Evolutionary conservation across 1,140 invertebrate species (phyloP), one percentile per base, ranked within the genome.

Genomic region (Aphidius gifuensis): DNA sequence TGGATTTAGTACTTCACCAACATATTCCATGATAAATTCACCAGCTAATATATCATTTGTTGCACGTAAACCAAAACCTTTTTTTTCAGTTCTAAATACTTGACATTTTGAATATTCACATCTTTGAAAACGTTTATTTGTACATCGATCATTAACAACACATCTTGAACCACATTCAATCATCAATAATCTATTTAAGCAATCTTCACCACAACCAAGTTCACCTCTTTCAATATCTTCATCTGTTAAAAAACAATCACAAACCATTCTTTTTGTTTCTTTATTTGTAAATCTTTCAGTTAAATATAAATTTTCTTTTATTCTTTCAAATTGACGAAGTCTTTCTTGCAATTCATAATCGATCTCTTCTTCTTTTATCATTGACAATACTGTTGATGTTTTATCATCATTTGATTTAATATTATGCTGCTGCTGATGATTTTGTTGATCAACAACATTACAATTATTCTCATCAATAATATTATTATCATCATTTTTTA

Each of bases 1-100:
- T 55, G 89, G 89, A 77, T 95, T 91, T 3, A 99, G 81, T 0
- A 99, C 95, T 84, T 99, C 97, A 1, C 97, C 97, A 8, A 99
- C 92, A 82, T 99, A 99, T 80, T 99, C 97, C 88, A 98, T 92
- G 32, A 99, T 88, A 82, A 99, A 99, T 71, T 92, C 89, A 16
- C 94, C 95, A 56, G 84, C 77, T 57, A 86, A 76, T 39, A 97
- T 85, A 75, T 91, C 86, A 64, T 86, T 81, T 23, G 85, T 81
- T 5, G 95, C 90, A 67, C 90, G 85, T n/a, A 98, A 85, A 43
- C 97, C 96, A 79, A 93, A 92, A 1, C 96, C 97, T 82, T 99
- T 99, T 72, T 92, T 92, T 56, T 92, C 90, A 6, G 96, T 96
- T 74, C 90, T 89, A 75, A 98, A 96, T 8, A 96, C 91, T 75